phyloP scores from a whole-genome alignment of 2,888 invertebrate genomes.

The Melolontha melolontha region DNA sequence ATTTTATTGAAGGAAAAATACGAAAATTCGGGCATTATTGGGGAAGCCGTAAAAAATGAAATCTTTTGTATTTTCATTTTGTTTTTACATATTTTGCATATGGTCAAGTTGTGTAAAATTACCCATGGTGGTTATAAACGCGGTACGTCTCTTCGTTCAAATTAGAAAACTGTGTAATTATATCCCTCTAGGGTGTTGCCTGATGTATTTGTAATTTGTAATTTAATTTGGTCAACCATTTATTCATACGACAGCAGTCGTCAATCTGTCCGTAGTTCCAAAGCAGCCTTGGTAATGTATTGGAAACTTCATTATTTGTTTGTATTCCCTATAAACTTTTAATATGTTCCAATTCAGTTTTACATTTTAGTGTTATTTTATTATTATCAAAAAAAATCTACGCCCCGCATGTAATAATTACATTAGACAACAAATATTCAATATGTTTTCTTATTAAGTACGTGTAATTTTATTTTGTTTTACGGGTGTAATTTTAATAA shows the following conservation, averaged over 20 bases:
- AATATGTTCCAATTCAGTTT: too few species aligned
- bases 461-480: too few species aligned
- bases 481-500: too few species aligned
- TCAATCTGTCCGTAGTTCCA: conserved; percentile 29
- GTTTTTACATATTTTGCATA: conserved; percentile 8
- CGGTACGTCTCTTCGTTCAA: conserved; percentile 15
- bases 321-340: too few species aligned
- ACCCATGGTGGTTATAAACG: conserved; percentile 16
- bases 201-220: conserved; percentile 43
- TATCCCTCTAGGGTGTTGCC: conserved; percentile 25
- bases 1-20: neutral
- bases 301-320: too few species aligned
- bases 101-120: conserved; percentile 34
- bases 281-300: too few species aligned
- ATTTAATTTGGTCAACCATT: conserved; percentile 39
- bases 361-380: too few species aligned
- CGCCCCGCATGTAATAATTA: too few species aligned
- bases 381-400: too few species aligned
- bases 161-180: conserved; percentile 36
- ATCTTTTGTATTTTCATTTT: conserved; percentile 23
- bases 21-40: neutral
- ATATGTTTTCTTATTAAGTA: too few species aligned
- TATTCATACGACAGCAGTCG: conserved; percentile 29
- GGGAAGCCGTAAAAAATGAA: conserved; percentile 13
- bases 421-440: too few species aligned